Conservation (phyloP, 1,140 invertebrate genomes). For the Dryas iulia region DNA sequence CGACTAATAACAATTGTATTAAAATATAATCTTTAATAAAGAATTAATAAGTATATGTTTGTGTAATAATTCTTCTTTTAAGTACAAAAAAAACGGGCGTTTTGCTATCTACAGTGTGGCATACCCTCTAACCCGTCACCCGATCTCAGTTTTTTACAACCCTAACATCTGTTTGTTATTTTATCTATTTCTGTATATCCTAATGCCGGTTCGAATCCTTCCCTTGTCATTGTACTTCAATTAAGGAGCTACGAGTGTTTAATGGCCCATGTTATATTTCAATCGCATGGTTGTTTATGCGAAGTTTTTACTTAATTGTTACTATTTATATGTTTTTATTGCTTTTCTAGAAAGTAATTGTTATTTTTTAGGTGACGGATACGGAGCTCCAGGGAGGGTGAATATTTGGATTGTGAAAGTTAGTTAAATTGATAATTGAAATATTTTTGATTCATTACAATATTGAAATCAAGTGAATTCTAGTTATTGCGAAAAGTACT, state of each 20-base stretch:
- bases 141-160: constrained; percentile 57
- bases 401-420: too few species aligned
- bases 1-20: too few species aligned
- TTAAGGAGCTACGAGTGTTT: constrained; percentile 60
- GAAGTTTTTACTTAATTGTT: constrained; percentile 53
- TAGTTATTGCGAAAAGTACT: too few species aligned
- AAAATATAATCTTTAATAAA: too few species aligned
- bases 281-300: constrained; percentile 41
- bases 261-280: constrained; percentile 55
- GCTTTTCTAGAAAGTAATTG: neutral
- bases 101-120: constrained; percentile 28
- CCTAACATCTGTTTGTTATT: constrained; percentile 73
- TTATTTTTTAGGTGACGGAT: neutral
- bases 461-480: too few species aligned
- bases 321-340: constrained; percentile 4
- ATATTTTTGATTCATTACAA: too few species aligned
- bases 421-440: too few species aligned
- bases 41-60: too few species aligned
- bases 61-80: too few species aligned
- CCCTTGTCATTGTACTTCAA: constrained; percentile 69
- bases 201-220: constrained; percentile 48
- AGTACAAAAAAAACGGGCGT: constrained; percentile 14
- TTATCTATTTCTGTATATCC: constrained; percentile 67
- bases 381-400: too few species aligned
- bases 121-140: constrained; percentile 45